These are phyloP conservation scores for Pseudomyrmex gracilis DNA, from an alignment of 1,140 invertebrate species.

Conservation along the genomic window DNA sequence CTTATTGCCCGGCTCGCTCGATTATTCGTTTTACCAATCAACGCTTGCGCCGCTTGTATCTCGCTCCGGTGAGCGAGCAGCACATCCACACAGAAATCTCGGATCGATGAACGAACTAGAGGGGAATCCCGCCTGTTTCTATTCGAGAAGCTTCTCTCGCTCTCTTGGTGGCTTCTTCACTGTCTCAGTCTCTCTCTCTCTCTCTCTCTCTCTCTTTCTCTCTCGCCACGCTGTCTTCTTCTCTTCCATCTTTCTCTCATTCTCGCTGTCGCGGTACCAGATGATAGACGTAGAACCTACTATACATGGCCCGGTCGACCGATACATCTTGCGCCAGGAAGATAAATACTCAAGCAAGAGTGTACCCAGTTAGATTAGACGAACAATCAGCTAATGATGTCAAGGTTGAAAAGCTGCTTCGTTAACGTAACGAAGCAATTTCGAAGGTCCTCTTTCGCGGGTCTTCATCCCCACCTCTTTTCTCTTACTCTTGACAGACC, in stretches of 20 bases:
- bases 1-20: constrained; percentile 72
- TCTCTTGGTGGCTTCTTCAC: constrained; percentile 26
- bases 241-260: constrained; percentile 12
- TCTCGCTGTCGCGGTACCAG: constrained; percentile 41
- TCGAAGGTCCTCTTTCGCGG: constrained; percentile 35
- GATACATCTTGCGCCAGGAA: constrained; percentile 70
- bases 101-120: constrained; percentile 64
- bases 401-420: constrained; percentile 72
- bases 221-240: background rate
- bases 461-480: background rate
- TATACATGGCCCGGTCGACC: constrained; percentile 31
- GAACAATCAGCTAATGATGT: constrained; percentile 75
- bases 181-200: constrained; percentile 21
- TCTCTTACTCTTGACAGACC: background rate
- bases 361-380: constrained; percentile 62
- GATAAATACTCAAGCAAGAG: constrained; percentile 65
- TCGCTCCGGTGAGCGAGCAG: constrained; percentile 45
- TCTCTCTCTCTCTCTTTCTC: constrained; percentile 41
- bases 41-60: constrained; percentile 53
- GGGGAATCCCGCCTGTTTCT: constrained; percentile 38
- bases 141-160: constrained; percentile 43
- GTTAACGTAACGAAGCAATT: constrained; percentile 74
- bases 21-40: constrained; percentile 76
- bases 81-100: constrained; percentile 65
- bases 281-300: constrained; percentile 65